A percentile compares a stretch with the other conserved stretches of the same genome.
These are phyloP conservation scores for Eupithecia pulchellata DNA, from an alignment of 2,888 invertebrate species.

Conservation along the genomic window DNA sequence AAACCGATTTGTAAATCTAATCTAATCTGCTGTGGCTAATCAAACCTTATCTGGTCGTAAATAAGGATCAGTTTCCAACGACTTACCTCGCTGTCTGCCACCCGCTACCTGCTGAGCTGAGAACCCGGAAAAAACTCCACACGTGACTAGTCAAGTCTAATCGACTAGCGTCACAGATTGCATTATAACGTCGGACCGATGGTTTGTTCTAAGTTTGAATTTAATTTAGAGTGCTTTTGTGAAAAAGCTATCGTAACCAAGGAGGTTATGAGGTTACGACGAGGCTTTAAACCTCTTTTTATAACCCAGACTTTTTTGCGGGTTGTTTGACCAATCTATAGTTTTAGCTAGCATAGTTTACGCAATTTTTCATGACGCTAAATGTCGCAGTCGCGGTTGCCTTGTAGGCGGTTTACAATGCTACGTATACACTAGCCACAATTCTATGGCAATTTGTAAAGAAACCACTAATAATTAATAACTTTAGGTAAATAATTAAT, in stretches of 20 bases:
- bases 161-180: slow-evolving; percentile 18
- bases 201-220: not conserved
- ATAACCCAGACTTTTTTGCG: not conserved
- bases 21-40: not conserved
- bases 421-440: too few species aligned
- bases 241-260: not conserved
- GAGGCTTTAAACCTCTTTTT: not conserved
- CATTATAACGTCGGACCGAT: slow-evolving; percentile 3
- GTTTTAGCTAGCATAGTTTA: not conserved
- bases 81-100: slow-evolving; percentile 12
- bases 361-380: too few species aligned
- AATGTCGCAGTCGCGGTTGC: too few species aligned
- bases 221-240: not conserved
- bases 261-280: not conserved
- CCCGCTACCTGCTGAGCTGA: slow-evolving; percentile 23
- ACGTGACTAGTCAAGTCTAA: slow-evolving; percentile 14
- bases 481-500: too few species aligned
- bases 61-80: slow-evolving; percentile 20
- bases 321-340: not conserved
- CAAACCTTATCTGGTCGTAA: not conserved
- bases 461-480: too few species aligned
- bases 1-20: not conserved
- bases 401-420: too few species aligned
- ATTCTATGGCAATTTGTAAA: too few species aligned
- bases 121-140: slow-evolving; percentile 18